Evolutionary conservation across 2,888 invertebrate genomes (phyloP).

Genomic region (Physocephala rufipes): DNA sequence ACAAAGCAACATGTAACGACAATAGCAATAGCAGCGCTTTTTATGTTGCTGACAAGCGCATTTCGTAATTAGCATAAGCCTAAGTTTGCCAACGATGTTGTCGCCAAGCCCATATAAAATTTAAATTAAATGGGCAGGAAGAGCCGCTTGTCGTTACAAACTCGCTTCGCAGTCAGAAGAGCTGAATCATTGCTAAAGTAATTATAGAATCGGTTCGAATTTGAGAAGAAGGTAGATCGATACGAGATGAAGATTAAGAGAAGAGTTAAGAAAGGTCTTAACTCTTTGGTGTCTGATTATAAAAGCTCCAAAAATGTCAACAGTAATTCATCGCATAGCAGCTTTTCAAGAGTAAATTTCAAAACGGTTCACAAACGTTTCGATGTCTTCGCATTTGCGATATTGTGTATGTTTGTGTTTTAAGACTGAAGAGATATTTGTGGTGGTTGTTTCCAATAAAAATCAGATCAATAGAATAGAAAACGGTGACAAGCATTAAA

Average conservation of each 20-base stretch:
- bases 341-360: too few species aligned
- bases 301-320: too few species aligned
- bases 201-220: background rate
- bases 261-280: constrained; percentile 5
- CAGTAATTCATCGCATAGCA: too few species aligned
- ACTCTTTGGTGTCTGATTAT: too few species aligned
- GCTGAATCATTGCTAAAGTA: too few species aligned
- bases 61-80: constrained; percentile 20
- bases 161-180: background rate
- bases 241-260: constrained; percentile 25
- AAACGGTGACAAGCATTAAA: too few species aligned
- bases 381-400: too few species aligned
- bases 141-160: background rate
- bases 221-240: background rate
- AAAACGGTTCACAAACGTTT: too few species aligned
- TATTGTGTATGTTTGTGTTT: too few species aligned
- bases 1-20: constrained; percentile 1
- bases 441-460: too few species aligned
- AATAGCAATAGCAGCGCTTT: background rate
- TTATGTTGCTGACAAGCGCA: constrained; percentile 17
- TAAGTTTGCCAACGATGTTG: constrained; percentile 13
- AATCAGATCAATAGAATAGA: too few species aligned
- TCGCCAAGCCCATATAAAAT: constrained; percentile 8
- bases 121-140: background rate
- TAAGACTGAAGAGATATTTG: too few species aligned